These are phyloP conservation scores for Setophaga coronata DNA, from an alignment of 2,113 vertebrate species.

Conservation along the genomic window DNA sequence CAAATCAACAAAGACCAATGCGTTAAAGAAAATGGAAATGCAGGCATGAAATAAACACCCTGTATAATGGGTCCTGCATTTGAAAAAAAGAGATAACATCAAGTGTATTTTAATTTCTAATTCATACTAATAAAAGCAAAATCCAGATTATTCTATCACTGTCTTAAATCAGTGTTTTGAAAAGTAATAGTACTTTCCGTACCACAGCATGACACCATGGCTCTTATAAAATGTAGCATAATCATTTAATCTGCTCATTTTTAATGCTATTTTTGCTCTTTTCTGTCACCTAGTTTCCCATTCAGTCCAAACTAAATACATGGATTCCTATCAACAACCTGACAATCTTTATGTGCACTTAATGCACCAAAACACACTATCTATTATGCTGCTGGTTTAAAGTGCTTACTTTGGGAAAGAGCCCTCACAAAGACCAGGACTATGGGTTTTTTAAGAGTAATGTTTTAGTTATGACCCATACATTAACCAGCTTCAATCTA, in stretches of 20 bases:
- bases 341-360: neutral
- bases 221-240: neutral
- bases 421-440: neutral
- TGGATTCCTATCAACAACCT: neutral
- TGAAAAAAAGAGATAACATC: neutral
- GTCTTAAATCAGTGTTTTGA: neutral
- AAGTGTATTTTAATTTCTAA: neutral
- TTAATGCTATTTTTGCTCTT: neutral
- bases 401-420: neutral
- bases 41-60: neutral
- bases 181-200: neutral
- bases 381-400: neutral
- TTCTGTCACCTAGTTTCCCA: neutral
- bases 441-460: neutral
- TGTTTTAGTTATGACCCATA: neutral
- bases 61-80: neutral
- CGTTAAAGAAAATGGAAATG: neutral
- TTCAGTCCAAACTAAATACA: neutral
- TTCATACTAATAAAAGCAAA: neutral
- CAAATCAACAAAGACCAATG: neutral
- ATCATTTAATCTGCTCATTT: neutral
- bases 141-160: neutral
- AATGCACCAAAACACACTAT: neutral
- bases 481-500: neutral
- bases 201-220: neutral